Percentiles rank a stretch among this genome's conserved stretches.
phyloP scores from a whole-genome alignment of 2,888 invertebrate species.

The Plebejus anna region DNA sequence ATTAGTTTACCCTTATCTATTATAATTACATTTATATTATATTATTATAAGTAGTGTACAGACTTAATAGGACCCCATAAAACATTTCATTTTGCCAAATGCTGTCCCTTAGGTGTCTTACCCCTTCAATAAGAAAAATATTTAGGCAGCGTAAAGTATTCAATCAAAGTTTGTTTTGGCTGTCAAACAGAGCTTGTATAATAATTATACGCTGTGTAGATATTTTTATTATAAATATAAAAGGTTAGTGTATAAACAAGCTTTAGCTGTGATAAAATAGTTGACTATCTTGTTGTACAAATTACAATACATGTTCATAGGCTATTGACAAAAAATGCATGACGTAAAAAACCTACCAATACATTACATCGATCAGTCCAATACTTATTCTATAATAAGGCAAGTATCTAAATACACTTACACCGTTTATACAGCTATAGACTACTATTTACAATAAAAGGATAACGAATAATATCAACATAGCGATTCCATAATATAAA shows the following conservation, averaged over 20 bases:
- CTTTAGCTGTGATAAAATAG: slow-evolving; percentile 36
- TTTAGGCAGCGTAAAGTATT: not conserved
- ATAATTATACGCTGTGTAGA: not conserved
- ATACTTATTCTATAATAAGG: slow-evolving; percentile 60
- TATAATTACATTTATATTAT: not conserved
- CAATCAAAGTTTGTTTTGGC: not conserved
- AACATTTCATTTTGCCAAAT: not conserved
- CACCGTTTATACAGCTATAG: slow-evolving; percentile 47
- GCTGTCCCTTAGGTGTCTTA: not conserved
- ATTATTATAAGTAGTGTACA: not conserved
- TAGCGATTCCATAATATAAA: slow-evolving; percentile 36
- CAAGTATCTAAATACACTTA: slow-evolving; percentile 62
- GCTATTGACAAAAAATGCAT: slow-evolving; percentile 60
- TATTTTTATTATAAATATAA: not conserved
- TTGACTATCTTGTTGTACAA: slow-evolving; percentile 59
- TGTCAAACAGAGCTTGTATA: not conserved
- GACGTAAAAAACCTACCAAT: slow-evolving; percentile 54
- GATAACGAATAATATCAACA: slow-evolving; percentile 62
- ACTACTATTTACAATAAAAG: slow-evolving; percentile 57
- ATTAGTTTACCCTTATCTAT: slow-evolving; percentile 37
- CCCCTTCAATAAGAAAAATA: not conserved
- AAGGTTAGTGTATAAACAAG: not conserved
- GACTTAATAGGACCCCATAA: not conserved
- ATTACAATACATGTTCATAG: slow-evolving; percentile 41
- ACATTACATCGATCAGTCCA: slow-evolving; percentile 73